Base-by-base conservation (phyloP, 2,113 vertebrate genomes). In the Galemys pyrenaicus region DNA sequence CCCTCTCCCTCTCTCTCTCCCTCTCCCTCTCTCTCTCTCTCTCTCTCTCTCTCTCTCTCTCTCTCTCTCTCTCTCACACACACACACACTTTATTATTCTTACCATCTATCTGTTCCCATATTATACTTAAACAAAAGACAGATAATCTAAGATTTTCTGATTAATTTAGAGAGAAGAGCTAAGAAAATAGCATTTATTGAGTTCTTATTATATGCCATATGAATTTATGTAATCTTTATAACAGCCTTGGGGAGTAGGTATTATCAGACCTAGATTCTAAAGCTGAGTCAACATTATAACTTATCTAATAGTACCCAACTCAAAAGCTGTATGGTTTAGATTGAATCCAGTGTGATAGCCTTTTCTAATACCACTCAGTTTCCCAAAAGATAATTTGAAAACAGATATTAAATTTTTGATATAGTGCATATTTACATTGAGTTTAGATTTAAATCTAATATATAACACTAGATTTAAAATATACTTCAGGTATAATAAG, bases 181-280 rank as follows among this genome's bases (percentile, higher is more conserved):
- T 16, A 3, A 80, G 58, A 13, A 89, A 65, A 9, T 2, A 77
- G 1, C 11, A 89, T 87, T 87, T 71, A 28, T 8, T 84, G 65
- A 91, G 11, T 44, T 93, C 10, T 9, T 67, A 70, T 24, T 71
- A 46, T 30, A 58, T 84, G 7, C 22, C 10, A 26, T 77, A 77
- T 74, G 26, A 77, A 56, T 51, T 79, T 83, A 75, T 89, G 56
- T 92, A 60, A 91, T 91, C n/a, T 92, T 83, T 41, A 80, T 41
- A 87, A 65, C 6, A 80, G 30, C 6, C 12, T 44, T 91, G 8
- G 39, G 28, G 77, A 86, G 32, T 56, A 56, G 20, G 19, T 44
- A 79, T 89, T 93, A 90, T 77, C 10, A 86, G 26, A 84, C 28
- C 9, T 30, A 85, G 28, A 41, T 62, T 94, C 30, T 87, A 77